Conservation (phyloP, 2,888 invertebrate genomes). For the Netelia fuscicornis region DNA sequence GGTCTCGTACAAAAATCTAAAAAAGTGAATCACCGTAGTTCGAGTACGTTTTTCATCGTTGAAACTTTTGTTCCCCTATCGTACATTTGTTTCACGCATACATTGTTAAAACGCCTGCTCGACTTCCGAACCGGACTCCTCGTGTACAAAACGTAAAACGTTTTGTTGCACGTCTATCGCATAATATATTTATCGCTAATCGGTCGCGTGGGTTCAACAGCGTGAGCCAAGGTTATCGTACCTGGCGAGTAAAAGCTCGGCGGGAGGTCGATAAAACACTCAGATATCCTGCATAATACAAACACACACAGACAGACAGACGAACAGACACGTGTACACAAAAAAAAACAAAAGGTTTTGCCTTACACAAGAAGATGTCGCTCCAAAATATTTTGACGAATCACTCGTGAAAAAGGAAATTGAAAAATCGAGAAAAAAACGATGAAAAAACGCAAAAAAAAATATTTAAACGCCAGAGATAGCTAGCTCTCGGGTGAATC, state of each 20-base stretch:
- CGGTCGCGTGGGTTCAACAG: conserved; percentile 72
- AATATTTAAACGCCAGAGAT: conserved; percentile 12
- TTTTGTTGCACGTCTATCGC: conserved; percentile 6
- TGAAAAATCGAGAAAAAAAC: not conserved
- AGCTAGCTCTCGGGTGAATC: not conserved
- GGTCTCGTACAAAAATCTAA: too few relatives aligned
- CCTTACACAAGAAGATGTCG: not conserved
- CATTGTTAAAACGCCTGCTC: not conserved
- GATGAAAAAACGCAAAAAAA: not conserved
- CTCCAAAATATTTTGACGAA: not conserved
- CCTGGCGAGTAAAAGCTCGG: conserved; percentile 55
- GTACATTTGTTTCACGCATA: not conserved
- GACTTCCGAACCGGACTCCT: conserved; percentile 19
- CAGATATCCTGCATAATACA: conserved; percentile 7
- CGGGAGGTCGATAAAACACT: conserved; percentile 35
- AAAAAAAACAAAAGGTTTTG: too few relatives aligned
- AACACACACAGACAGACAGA: too few relatives aligned
- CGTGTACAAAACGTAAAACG: not conserved
- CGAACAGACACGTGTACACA: too few relatives aligned
- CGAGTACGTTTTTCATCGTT: not conserved
- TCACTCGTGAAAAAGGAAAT: not conserved
- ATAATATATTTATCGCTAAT: conserved; percentile 73
- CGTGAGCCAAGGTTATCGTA: conserved; percentile 71
- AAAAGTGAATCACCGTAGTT: too few relatives aligned
- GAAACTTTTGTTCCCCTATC: not conserved